phyloP scores from a whole-genome alignment of 1,140 invertebrate genomes.

The Liolophura sinensis region DNA sequence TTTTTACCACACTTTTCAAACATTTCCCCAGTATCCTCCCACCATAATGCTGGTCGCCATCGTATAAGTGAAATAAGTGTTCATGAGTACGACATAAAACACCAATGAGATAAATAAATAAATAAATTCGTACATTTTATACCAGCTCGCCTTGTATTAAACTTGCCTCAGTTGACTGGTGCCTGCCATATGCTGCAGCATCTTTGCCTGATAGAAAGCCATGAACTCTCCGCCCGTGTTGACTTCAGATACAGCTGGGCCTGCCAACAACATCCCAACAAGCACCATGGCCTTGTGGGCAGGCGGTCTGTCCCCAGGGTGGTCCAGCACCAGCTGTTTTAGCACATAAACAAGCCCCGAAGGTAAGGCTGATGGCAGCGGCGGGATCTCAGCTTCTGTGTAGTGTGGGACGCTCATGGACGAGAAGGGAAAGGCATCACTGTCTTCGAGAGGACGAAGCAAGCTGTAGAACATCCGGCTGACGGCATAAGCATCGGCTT shows the following conservation, averaged over 20 bases:
- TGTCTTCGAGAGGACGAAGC: conserved; percentile 12
- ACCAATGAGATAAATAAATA: too few species aligned
- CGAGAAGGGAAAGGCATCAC: conserved; percentile 19
- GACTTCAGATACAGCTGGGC: conserved; percentile 11
- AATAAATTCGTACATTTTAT: too few species aligned
- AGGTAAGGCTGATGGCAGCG: conserved; percentile 9
- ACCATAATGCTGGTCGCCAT: too few species aligned
- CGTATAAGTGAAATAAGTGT: too few species aligned
- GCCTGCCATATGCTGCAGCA: too few species aligned
- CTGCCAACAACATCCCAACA: conserved; percentile 15
- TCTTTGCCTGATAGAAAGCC: conserved; percentile 10
- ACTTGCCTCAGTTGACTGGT: too few species aligned
- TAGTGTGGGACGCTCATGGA: conserved; percentile 25
- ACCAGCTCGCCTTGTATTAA: too few species aligned
- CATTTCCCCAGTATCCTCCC: too few species aligned
- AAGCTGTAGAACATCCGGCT: conserved; percentile 29
- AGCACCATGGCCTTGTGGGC: conserved; percentile 17
- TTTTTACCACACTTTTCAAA: too few species aligned
- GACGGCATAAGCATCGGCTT: conserved; percentile 29
- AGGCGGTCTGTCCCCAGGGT: conserved; percentile 18
- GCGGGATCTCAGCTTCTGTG: conserved; percentile 20
- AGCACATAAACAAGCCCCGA: conserved; percentile 19
- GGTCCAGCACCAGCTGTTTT: conserved; percentile 21
- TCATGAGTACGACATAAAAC: too few species aligned
- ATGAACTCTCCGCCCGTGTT: conserved; percentile 6